Evolutionary conservation across 2,888 invertebrate species (phyloP).

Genomic region (Gari tellinella): DNA sequence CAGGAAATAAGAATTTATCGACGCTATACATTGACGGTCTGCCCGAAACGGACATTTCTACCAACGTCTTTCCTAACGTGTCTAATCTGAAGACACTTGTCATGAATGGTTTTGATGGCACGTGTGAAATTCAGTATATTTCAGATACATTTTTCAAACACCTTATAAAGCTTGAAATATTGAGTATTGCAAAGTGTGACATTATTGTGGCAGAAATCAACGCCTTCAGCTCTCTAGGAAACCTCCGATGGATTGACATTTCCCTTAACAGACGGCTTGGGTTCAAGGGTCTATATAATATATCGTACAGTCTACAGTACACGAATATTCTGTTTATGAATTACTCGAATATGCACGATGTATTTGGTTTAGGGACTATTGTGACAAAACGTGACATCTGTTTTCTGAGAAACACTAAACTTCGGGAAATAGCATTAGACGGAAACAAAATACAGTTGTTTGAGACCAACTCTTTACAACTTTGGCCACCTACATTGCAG

Average conservation of each 20-base stretch:
- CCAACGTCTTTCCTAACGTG: too few species aligned
- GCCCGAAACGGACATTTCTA: neutral
- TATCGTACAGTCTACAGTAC: slow-evolving; percentile 37
- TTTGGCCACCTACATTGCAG: slow-evolving; percentile 18
- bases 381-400: slow-evolving; percentile 29
- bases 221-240: slow-evolving; percentile 5
- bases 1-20: too few species aligned
- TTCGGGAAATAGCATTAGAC: slow-evolving; percentile 22
- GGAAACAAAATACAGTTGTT: slow-evolving; percentile 16
- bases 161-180: neutral
- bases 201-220: slow-evolving; percentile 17
- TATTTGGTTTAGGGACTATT: slow-evolving; percentile 23
- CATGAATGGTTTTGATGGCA: too few species aligned
- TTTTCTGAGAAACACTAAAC: slow-evolving; percentile 32
- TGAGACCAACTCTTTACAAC: slow-evolving; percentile 18
- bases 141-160: slow-evolving; percentile 17
- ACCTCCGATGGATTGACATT: slow-evolving; percentile 23
- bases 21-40: slow-evolving; percentile 3
- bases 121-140: too few species aligned
- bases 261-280: slow-evolving; percentile 36
- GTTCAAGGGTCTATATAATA: slow-evolving; percentile 19
- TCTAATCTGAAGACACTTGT: too few species aligned
- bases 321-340: slow-evolving; percentile 28
- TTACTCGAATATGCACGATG: slow-evolving; percentile 22
- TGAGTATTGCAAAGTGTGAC: slow-evolving; percentile 21